Evolutionary conservation across 2,888 invertebrate genomes (phyloP).

Genomic region (Aproaerema taeniolella): DNA sequence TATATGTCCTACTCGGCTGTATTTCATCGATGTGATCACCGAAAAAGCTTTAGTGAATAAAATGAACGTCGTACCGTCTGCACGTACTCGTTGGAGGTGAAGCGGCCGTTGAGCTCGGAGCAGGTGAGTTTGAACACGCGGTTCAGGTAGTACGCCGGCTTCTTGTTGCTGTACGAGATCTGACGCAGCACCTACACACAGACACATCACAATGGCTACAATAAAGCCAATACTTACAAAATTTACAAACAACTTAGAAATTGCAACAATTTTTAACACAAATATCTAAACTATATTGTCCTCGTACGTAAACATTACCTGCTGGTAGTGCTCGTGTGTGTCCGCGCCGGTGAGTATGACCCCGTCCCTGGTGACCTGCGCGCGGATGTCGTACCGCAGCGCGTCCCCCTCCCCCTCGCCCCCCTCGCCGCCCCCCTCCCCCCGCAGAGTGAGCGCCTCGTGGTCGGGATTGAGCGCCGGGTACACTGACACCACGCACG

Average conservation of each 20-base stretch:
- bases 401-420: conserved; percentile 85
- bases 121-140: conserved; percentile 97
- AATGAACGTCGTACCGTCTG: conserved; percentile 80
- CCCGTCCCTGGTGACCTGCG: conserved; percentile 94
- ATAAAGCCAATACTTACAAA: neutral
- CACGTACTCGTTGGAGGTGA: conserved; percentile 96
- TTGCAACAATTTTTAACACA: neutral
- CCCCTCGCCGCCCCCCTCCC: conserved; percentile 83
- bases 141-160: conserved; percentile 96
- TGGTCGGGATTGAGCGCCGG: conserved; percentile 97
- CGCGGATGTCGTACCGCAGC: conserved; percentile 83
- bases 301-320: no score
- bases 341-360: conserved; percentile 88
- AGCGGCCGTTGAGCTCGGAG: conserved; percentile 94
- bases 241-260: neutral
- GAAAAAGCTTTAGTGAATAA: neutral
- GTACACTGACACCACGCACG: conserved; percentile 95
- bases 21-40: no score
- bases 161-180: conserved; percentile 95
- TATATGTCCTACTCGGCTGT: neutral
- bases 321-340: conserved; percentile 86
- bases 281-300: no score
- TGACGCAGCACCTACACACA: conserved; percentile 78
- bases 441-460: conserved; percentile 90
- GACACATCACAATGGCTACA: neutral